These are phyloP conservation scores for Platorchestia sp. DNA, from an alignment of 1,140 invertebrate genomes.

Conservation along the genomic window DNA sequence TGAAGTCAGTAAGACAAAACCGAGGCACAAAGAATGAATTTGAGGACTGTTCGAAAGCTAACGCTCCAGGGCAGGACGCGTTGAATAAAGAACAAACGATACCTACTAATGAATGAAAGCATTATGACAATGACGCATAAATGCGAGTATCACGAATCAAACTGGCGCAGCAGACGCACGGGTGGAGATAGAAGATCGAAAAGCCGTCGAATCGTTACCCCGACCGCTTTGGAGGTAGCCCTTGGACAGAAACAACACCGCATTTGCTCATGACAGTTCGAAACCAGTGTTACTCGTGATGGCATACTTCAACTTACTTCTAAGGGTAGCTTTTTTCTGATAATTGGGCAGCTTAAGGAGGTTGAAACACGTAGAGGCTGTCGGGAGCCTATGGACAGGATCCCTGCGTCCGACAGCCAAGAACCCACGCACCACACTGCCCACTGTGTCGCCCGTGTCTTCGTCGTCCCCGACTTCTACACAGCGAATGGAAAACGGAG, in stretches of 20 bases:
- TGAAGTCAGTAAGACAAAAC: too few relatives aligned
- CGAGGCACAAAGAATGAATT: too few relatives aligned
- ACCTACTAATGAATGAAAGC: background rate
- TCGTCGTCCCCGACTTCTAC: constrained; percentile 99
- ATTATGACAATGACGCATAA: background rate
- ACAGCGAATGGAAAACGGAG: constrained; percentile 98
- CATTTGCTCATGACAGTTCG: constrained; percentile 84
- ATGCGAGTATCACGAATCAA: background rate
- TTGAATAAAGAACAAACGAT: background rate
- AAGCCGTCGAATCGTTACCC: background rate
- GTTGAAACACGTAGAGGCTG: constrained; percentile 99
- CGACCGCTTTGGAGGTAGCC: background rate
- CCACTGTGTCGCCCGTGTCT: constrained; percentile 80
- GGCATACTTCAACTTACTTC: constrained; percentile 97
- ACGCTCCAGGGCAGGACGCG: background rate
- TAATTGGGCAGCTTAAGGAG: constrained; percentile 98
- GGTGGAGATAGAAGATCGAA: background rate
- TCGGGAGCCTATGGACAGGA: constrained; percentile 93
- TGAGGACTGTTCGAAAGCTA: too few relatives aligned
- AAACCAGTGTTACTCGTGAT: constrained; percentile 98
- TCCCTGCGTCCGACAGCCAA: constrained; percentile 97
- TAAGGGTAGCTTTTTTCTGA: constrained; percentile 92
- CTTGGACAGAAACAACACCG: background rate
- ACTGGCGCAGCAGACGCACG: background rate
- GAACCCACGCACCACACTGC: constrained; percentile 92